Evolutionary conservation across 1,140 invertebrate species (phyloP).

Genomic region (Riptortus pedestris): DNA sequence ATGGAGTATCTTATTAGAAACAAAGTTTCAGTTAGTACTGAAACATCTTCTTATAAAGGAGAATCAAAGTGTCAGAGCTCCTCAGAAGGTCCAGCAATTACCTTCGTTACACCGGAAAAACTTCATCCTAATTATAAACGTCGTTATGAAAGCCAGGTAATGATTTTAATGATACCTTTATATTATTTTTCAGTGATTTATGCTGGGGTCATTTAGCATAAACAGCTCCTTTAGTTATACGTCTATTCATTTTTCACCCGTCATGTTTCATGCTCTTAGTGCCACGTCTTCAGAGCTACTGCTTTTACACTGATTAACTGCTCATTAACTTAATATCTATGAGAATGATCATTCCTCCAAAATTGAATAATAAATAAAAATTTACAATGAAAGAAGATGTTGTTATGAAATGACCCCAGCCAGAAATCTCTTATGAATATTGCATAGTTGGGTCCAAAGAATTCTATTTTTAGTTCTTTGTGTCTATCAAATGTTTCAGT

Average conservation of each 20-base stretch:
- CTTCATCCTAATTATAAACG: constrained; percentile 24
- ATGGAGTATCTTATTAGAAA: constrained; percentile 24
- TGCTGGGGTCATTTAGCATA: neutral
- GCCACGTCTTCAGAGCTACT: neutral
- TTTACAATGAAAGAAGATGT: too few relatives aligned
- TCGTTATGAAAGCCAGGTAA: constrained; percentile 31
- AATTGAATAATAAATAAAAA: too few relatives aligned
- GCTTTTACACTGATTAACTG: neutral
- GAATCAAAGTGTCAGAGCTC: neutral
- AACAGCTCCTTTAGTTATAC: neutral
- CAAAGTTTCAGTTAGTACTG: neutral
- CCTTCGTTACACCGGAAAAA: constrained; percentile 30
- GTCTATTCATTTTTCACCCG: neutral
- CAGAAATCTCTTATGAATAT: too few relatives aligned
- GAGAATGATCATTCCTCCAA: too few relatives aligned
- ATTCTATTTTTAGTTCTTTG: too few relatives aligned
- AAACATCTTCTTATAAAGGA: neutral
- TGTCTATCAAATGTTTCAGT: too few relatives aligned
- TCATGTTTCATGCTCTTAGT: neutral
- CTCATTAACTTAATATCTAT: neutral
- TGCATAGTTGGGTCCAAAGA: too few relatives aligned
- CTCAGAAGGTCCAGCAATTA: neutral
- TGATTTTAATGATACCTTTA: too few relatives aligned
- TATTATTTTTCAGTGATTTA: neutral
- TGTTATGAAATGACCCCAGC: too few relatives aligned